Evolutionary conservation across 2,113 vertebrate genomes (phyloP).

Genomic region (Dromiciops gliroides): DNA sequence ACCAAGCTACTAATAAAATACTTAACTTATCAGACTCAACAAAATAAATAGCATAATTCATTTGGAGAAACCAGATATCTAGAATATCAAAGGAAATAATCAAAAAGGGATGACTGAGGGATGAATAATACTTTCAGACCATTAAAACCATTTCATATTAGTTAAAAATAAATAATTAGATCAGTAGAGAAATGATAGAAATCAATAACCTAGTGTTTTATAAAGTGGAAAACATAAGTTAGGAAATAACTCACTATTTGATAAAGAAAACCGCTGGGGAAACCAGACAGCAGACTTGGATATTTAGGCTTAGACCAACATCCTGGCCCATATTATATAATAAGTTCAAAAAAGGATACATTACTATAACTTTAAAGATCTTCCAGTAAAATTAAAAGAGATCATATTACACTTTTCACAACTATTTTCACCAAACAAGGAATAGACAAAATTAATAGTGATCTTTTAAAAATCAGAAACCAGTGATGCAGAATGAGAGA

Average conservation of each 20-base stretch:
- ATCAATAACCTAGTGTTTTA: background rate
- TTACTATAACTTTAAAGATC: background rate
- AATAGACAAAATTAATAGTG: background rate
- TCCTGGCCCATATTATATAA: background rate
- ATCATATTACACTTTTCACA: background rate
- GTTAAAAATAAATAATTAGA: background rate
- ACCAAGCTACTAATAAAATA: too few relatives aligned
- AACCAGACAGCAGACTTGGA: background rate
- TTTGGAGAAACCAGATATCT: background rate
- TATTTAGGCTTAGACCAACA: background rate
- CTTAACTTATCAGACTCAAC: background rate
- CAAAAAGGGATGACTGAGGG: too few relatives aligned
- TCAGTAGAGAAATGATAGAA: background rate
- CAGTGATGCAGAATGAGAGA: too few relatives aligned
- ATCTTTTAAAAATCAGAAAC: background rate
- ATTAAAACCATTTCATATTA: background rate
- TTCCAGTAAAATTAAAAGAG: background rate
- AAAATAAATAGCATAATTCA: background rate
- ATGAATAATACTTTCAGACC: background rate
- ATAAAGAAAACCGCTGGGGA: background rate
- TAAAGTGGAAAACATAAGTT: background rate
- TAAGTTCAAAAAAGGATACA: background rate
- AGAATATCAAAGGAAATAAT: background rate
- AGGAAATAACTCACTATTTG: too few relatives aligned
- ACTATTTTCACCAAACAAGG: background rate